phyloP scores from a whole-genome alignment of 2,888 invertebrate genomes.

The Homarus gammarus region DNA sequence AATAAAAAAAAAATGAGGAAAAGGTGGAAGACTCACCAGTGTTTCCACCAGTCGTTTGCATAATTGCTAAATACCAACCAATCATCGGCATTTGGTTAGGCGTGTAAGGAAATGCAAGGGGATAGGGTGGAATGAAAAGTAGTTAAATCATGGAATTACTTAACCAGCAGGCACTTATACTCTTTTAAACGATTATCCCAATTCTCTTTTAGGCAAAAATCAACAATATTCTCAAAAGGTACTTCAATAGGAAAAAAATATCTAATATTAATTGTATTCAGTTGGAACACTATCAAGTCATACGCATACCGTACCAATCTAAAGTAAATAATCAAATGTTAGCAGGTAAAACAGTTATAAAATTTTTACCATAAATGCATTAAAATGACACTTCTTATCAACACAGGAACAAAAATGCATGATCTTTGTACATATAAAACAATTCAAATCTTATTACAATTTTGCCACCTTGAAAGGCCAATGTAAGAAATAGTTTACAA shows the following conservation, averaged over 20 bases:
- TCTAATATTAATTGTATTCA: not conserved
- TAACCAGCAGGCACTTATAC: constrained; percentile 62
- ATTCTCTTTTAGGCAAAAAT: constrained; percentile 28
- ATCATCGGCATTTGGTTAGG: constrained; percentile 71
- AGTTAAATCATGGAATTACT: constrained; percentile 49
- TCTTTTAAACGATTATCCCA: constrained; percentile 42
- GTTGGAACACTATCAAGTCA: not conserved
- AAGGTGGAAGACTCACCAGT: constrained; percentile 75
- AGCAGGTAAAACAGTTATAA: constrained; percentile 5
- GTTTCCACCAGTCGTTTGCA: constrained; percentile 76
- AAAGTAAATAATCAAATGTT: constrained; percentile 30
- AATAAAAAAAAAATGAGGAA: constrained; percentile 51
- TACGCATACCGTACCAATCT: constrained; percentile 18
- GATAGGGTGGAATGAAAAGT: constrained; percentile 65
- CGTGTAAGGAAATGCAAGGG: constrained; percentile 73
- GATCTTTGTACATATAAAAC: not conserved
- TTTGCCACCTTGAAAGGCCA: not conserved
- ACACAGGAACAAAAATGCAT: not conserved
- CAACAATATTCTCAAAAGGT: not conserved
- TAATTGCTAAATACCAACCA: constrained; percentile 76
- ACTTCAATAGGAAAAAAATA: not conserved
- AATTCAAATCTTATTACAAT: not conserved
- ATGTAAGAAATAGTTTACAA: not conserved
- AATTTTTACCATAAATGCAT: not conserved
- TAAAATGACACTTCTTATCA: not conserved